Base-by-base conservation (phyloP, 2,888 invertebrate species). In the Leucozona laternaria region DNA sequence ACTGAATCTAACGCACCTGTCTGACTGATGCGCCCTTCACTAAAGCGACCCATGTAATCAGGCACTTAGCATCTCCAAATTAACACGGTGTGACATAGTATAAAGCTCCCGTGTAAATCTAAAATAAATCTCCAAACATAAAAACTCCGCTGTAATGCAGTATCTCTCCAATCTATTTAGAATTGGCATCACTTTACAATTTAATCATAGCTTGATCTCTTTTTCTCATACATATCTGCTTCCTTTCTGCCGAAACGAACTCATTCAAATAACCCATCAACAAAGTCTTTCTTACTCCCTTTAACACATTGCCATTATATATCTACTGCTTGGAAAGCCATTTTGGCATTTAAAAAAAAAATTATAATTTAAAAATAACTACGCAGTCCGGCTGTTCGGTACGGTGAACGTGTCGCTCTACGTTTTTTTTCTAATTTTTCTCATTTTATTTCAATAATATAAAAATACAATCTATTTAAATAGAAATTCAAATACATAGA, bases 321-420 rank as follows among this genome's bases (percentile, higher is more conserved):
- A 40, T 48, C 31, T 20, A 34, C 70, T 78, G 20, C 45, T 37
- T 50, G 53, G 43, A 83, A 86, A 86, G 88, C 87, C 83, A 88
- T 88, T 88, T 88, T 89, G 89, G 88, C 88, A 88, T 89, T 90
- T 2, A 37, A 66, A 45, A 45, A 45, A 45, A 66, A 66, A 68
- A 50, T 20, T 34, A 13, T 17, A 66, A 66, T 40, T 68, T 90
- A 90, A 89, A 90, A 90, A 90, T 90, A 90, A 89, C 89, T 90
- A 89, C 90, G 89, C 89, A 89, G 88, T 89, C 88, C 82, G 88
- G 88, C 82, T 88, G 88, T 88, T 79, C 80, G 88, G 87, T 89
- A 88, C 85, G 86, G 82, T 82, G 76, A 81, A 85, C 85, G 88
- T 88, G 88, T 83, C 87, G 84, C 84, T 88, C 84, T 84, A 88